Conservation (phyloP, 2,113 vertebrate genomes). For the Saccopteryx leptura region DNA sequence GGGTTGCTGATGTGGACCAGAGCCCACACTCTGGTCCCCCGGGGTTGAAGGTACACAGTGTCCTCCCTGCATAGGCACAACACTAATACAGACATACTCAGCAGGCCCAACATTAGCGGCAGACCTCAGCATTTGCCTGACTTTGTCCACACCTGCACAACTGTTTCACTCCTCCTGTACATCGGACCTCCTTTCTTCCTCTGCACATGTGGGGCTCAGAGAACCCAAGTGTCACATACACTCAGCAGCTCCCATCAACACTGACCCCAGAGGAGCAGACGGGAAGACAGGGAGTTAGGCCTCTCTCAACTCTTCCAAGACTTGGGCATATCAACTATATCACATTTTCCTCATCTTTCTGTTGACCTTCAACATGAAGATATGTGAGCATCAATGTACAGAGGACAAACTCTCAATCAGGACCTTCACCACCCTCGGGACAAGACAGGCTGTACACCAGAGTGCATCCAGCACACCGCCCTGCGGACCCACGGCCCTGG, state of each 20-base stretch:
- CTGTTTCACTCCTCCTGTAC: not conserved
- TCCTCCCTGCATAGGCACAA: not conserved
- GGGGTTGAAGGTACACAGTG: not conserved
- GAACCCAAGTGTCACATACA: not conserved
- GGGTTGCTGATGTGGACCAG: not conserved
- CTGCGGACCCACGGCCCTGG: not conserved
- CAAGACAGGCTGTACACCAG: not conserved
- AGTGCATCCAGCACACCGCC: not conserved
- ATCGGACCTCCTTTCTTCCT: not conserved
- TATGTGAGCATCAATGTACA: not conserved
- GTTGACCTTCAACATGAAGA: not conserved
- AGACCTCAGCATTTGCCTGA: not conserved
- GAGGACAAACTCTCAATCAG: not conserved
- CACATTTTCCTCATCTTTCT: not conserved
- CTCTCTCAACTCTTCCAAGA: not conserved
- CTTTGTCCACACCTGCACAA: not conserved
- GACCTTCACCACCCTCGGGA: not conserved
- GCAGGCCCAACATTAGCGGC: not conserved
- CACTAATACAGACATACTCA: not conserved
- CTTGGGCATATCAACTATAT: accelerated
- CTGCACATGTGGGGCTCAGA: not conserved
- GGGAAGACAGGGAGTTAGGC: not conserved
- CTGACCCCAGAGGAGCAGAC: not conserved
- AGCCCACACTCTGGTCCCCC: not conserved
- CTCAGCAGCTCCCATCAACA: not conserved